Percentiles rank a stretch among this genome's conserved stretches.
These are phyloP conservation scores for Drosophila equinoxialis DNA, from an alignment of 1,140 invertebrate species.

Conservation along the genomic window DNA sequence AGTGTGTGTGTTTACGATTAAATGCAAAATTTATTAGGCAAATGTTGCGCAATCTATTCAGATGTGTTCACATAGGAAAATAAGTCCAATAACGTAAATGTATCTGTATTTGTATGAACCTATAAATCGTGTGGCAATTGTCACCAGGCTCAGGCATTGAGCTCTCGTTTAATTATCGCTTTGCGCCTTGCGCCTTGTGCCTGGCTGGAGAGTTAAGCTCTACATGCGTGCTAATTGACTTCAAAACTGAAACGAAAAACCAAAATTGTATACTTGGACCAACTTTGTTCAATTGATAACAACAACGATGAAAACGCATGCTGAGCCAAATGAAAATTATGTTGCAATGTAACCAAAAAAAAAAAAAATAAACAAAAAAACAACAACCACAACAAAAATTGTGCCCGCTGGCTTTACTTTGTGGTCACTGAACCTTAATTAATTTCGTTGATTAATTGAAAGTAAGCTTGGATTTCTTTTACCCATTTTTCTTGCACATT, in stretches of 20 bases:
- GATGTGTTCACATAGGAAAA: background rate
- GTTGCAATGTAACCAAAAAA: constrained; percentile 56
- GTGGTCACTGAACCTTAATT: constrained; percentile 72
- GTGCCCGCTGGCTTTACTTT: constrained; percentile 43
- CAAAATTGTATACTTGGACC: constrained; percentile 20
- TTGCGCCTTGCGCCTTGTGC: constrained; percentile 54
- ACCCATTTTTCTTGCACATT: constrained; percentile 15
- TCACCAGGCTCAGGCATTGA: constrained; percentile 55
- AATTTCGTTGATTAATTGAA: constrained; percentile 81
- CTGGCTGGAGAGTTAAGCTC: constrained; percentile 38
- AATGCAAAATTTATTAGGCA: constrained; percentile 70
- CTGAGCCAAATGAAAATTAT: constrained; percentile 77
- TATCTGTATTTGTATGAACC: constrained; percentile 18
- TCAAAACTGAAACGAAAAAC: constrained; percentile 18
- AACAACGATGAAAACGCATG: constrained; percentile 78
- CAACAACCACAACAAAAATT: constrained; percentile 20
- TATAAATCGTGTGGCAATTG: constrained; percentile 75
- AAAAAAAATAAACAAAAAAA: background rate
- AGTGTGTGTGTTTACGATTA: constrained; percentile 57
- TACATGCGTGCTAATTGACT: constrained; percentile 79
- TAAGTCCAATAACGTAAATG: background rate
- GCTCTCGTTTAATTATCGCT: constrained; percentile 68
- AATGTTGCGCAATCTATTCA: constrained; percentile 61
- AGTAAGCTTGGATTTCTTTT: constrained; percentile 49
- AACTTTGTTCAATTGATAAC: constrained; percentile 73